Base-by-base conservation (phyloP, 2,888 invertebrate genomes). In the Rhagonycha fulva region DNA sequence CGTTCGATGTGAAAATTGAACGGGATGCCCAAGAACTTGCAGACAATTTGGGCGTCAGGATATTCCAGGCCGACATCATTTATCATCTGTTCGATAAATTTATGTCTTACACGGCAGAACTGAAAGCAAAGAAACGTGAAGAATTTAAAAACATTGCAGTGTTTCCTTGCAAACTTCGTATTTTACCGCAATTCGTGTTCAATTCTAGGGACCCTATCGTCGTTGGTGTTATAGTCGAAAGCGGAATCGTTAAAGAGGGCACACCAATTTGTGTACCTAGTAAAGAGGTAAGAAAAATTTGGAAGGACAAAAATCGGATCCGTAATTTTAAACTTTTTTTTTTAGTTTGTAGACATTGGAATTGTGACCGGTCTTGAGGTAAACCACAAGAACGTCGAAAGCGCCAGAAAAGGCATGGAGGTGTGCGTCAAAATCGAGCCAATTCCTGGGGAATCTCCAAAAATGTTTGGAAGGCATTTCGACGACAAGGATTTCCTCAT, bases 81-180 rank as follows among this genome's bases (percentile, higher is more conserved):
- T 99, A 99, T 89, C 99, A 99, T 89, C 91, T 99, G 86, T 99
- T 99, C 89, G 99, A 99, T 89, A 95, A 96, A 88, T 99, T 99
- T 90, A 98, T 93, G 84, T 93, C 95, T 12, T 97, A 95, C 88
- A 92, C 97, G 78, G 98, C 98, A 75, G 98, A 98, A 83, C 89
- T 98, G 72, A 96, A 94, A 85, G 93, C 94, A 86, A 93, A 93
- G 88, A 98, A 97, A 86, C 93, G 98, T 28, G 98, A 98, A 82
- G 98, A 99, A 88, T 95, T 97, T 90, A 98, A 98, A 86, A 94
- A 97, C 85, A 94, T 99, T 81, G 99, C 99, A 19, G 98, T 99
- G 80, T 99, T 99, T 90, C 99, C 99, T 0, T 99, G 98, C 91
- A 98, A 98, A 89, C 90, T 99, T 14, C 89, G 93, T 90, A 90